Conservation (phyloP, 2,797 vertebrate species). For the Alfaro cultratus region DNA sequence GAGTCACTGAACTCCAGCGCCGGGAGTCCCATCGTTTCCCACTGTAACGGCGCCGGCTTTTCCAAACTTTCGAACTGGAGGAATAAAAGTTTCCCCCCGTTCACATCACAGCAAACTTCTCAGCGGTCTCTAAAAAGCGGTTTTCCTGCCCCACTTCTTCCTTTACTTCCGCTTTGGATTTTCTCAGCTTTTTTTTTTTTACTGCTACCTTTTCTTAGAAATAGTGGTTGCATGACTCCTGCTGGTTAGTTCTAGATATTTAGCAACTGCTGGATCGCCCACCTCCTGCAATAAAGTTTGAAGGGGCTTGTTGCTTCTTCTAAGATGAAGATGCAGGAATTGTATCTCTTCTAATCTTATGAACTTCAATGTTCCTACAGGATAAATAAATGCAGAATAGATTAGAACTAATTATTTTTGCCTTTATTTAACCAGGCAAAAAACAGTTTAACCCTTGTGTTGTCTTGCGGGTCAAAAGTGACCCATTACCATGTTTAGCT, state of each 20-base stretch:
- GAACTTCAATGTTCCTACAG: neutral
- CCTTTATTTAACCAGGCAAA: neutral
- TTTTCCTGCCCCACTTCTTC: conserved; percentile 49
- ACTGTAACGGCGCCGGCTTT: neutral
- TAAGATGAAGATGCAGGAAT: neutral
- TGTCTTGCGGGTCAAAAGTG: too few species aligned
- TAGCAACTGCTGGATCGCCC: conserved; percentile 4
- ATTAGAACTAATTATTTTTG: neutral
- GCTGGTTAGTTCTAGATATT: conserved; percentile 66
- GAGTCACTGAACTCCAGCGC: conserved; percentile 98
- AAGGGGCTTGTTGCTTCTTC: neutral
- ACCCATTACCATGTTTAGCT: too few species aligned
- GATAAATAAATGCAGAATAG: neutral
- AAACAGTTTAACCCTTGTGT: neutral
- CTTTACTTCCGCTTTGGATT: conserved; percentile 72
- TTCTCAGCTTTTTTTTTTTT: conserved; percentile 4
- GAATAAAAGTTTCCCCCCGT: neutral
- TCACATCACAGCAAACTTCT: conserved; percentile 51
- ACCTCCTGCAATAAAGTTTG: neutral
- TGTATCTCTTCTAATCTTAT: neutral
- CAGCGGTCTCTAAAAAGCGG: conserved; percentile 38
- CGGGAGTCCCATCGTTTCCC: conserved; percentile 91
- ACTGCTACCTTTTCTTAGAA: conserved; percentile 28
- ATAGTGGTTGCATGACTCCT: conserved; percentile 76
- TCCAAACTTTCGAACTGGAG: conserved; percentile 16